phyloP scores from a whole-genome alignment of 2,888 invertebrate genomes.

The Epirrita christyi region DNA sequence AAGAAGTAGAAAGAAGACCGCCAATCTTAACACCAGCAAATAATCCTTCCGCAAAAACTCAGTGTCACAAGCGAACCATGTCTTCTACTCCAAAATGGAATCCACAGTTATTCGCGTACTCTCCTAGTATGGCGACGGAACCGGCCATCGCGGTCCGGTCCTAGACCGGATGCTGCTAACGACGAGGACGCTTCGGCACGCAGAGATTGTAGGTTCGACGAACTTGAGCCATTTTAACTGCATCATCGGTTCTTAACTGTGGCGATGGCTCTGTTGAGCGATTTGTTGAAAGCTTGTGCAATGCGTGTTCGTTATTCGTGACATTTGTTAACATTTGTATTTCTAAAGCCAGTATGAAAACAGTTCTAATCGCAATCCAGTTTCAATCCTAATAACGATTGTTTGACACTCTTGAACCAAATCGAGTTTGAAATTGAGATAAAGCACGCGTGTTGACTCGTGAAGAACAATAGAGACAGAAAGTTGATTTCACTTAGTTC shows the following conservation, averaged over 20 bases:
- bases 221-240: conserved; percentile 32
- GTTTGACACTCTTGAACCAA: too few species aligned
- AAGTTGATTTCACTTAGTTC: too few species aligned
- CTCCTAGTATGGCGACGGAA: conserved; percentile 17
- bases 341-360: too few species aligned
- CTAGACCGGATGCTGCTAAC: conserved; percentile 24
- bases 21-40: too few species aligned
- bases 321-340: too few species aligned
- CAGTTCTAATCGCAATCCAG: too few species aligned
- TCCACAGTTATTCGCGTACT: conserved; percentile 3
- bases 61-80: conserved; percentile 4
- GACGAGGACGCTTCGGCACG: conserved; percentile 14
- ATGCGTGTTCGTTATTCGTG: too few species aligned
- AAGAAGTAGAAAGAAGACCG: too few species aligned
- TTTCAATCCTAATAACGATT: too few species aligned
- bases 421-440: too few species aligned
- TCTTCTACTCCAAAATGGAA: not conserved
- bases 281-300: conserved; percentile 1
- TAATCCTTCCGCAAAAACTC: not conserved
- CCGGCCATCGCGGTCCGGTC: conserved; percentile 1
- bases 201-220: conserved; percentile 30
- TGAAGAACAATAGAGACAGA: too few species aligned
- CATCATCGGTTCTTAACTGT: conserved; percentile 24
- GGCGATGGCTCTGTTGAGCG: conserved; percentile 18
- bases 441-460: too few species aligned